Evolutionary conservation across 2,113 vertebrate species (phyloP).

Genomic region (Lynx canadensis): DNA sequence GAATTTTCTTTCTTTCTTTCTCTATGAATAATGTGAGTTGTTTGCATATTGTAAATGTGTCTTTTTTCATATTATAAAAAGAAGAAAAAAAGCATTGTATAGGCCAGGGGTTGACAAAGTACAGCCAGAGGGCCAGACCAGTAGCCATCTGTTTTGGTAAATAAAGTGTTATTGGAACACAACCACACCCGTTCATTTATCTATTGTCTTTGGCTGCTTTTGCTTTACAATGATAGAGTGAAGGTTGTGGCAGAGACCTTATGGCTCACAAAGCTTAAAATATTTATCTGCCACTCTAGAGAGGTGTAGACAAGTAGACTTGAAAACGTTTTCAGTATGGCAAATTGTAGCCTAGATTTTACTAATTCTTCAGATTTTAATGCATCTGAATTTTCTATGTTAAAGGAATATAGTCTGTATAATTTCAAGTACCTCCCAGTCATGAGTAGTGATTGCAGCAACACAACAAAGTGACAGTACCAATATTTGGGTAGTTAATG

Average conservation of each 20-base stretch:
- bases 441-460: neutral
- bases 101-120: neutral
- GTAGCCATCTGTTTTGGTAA: neutral
- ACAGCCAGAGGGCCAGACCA: neutral
- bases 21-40: neutral
- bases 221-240: neutral
- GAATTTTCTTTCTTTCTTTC: neutral
- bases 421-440: neutral
- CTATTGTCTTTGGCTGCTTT: neutral
- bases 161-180: constrained; percentile 32
- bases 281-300: neutral
- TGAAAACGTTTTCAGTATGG: neutral
- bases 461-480: neutral
- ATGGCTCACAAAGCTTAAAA: neutral
- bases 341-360: neutral
- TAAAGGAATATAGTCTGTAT: neutral
- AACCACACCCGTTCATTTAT: neutral
- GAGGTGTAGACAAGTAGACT: neutral
- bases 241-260: neutral
- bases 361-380: neutral
- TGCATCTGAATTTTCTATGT: constrained; percentile 1
- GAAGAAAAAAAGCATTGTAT: neutral
- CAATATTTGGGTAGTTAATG: neutral
- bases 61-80: neutral
- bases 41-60: neutral